Percentiles rank a stretch among this genome's conserved stretches.
Conservation (phyloP, 2,797 vertebrate genomes). For the Malurus splendens region DNA sequence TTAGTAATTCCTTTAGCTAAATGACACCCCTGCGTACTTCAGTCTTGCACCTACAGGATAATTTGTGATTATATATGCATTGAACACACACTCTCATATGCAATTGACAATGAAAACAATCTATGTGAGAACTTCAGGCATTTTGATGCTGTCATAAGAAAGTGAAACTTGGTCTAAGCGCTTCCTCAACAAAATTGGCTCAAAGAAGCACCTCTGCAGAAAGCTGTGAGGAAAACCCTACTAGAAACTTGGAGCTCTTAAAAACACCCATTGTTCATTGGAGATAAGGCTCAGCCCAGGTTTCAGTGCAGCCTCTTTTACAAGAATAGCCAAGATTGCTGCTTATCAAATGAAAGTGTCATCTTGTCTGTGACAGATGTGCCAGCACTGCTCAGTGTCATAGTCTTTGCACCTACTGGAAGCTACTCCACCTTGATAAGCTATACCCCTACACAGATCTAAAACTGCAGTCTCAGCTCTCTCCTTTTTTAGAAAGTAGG, state of each 20-base stretch:
- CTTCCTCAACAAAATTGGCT: not conserved
- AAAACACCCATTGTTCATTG: not conserved
- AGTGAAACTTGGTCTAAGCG: not conserved
- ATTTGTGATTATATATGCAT: not conserved
- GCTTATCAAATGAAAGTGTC: constrained; percentile 55
- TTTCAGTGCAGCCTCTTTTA: not conserved
- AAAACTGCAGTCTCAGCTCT: not conserved
- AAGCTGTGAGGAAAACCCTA: not conserved
- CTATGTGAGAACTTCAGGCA: not conserved
- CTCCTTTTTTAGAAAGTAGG: not conserved
- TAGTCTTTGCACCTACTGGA: constrained; percentile 52
- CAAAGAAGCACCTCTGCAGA: not conserved
- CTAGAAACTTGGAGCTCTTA: not conserved
- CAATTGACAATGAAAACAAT: not conserved
- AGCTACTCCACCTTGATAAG: constrained; percentile 47
- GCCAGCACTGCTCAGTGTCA: constrained; percentile 57
- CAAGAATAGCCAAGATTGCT: constrained; percentile 28
- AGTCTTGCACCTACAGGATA: not conserved
- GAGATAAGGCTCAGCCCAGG: not conserved
- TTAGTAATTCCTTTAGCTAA: not conserved
- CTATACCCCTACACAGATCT: not conserved
- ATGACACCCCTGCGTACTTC: not conserved
- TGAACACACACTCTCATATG: not conserved
- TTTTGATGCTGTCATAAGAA: not conserved
- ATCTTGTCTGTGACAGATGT: constrained; percentile 21